phyloP scores from a whole-genome alignment of 2,888 invertebrate species.

The Halocaridina rubra region DNA sequence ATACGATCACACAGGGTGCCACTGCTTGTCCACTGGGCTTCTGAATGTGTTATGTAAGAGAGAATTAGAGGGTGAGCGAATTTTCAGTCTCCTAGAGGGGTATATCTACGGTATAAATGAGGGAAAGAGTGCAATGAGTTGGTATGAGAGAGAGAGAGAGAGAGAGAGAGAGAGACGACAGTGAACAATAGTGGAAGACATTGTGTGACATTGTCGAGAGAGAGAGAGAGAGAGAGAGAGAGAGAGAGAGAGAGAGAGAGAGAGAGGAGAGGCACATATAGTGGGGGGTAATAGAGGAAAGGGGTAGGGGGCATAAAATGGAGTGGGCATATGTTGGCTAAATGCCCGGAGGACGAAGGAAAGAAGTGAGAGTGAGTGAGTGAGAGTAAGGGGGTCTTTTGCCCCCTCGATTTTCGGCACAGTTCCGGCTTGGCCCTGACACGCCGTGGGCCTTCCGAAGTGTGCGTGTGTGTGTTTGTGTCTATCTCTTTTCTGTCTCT shows the following conservation, averaged over 20 bases:
- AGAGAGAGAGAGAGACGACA: too few species aligned
- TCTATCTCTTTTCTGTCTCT: too few species aligned
- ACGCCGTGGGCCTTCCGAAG: conserved; percentile 2
- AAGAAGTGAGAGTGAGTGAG: background rate
- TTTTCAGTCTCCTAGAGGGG: too few species aligned
- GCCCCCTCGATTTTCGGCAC: conserved; percentile 33
- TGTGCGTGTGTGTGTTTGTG: background rate
- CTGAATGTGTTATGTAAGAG: too few species aligned
- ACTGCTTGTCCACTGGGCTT: too few species aligned
- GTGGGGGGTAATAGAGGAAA: background rate
- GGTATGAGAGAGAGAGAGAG: too few species aligned
- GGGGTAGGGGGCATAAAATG: background rate
- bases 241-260: conserved; percentile 1
- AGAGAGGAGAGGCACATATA: background rate
- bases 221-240: conserved; percentile 3
- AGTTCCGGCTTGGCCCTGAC: conserved; percentile 38
- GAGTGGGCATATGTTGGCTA: background rate
- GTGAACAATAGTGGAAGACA: too few species aligned
- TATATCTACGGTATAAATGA: too few species aligned
- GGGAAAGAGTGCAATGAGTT: too few species aligned
- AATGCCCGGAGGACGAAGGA: background rate
- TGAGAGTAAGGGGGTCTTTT: conserved; percentile 9
- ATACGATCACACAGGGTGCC: too few species aligned
- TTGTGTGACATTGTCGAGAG: background rate
- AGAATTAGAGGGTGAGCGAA: too few species aligned